These are phyloP conservation scores for Phaethon lepturus DNA, from an alignment of 2,113 vertebrate genomes.

Conservation along the genomic window DNA sequence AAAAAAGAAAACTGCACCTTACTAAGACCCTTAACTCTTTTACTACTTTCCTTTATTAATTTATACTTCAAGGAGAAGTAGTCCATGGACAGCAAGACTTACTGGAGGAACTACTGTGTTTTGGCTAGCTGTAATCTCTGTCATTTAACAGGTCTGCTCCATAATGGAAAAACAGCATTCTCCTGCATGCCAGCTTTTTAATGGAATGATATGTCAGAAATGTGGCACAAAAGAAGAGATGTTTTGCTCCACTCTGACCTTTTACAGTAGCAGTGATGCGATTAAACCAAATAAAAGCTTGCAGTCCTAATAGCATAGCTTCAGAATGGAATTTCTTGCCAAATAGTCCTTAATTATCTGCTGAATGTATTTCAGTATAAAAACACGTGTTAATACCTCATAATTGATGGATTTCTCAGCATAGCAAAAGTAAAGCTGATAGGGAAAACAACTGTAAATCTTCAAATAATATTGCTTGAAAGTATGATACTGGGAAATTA, in stretches of 20 bases:
- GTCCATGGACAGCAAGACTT: background rate
- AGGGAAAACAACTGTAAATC: background rate
- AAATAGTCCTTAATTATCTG: slow-evolving; percentile 4
- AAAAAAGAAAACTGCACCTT: rapidly evolving
- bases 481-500: background rate
- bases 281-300: slow-evolving; percentile 23
- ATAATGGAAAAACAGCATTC: background rate
- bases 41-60: background rate
- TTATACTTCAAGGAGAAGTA: background rate
- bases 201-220: background rate
- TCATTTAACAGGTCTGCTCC: background rate
- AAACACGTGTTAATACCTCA: background rate
- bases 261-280: background rate
- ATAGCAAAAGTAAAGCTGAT: background rate
- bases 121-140: background rate
- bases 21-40: background rate
- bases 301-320: background rate
- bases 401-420: background rate
- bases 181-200: background rate
- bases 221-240: background rate
- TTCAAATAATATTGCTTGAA: background rate
- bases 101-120: background rate
- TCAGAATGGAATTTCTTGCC: background rate
- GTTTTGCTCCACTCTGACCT: slow-evolving; percentile 27
- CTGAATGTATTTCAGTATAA: background rate